Conservation (phyloP, 2,113 vertebrate genomes). For the Thermophis baileyi region DNA sequence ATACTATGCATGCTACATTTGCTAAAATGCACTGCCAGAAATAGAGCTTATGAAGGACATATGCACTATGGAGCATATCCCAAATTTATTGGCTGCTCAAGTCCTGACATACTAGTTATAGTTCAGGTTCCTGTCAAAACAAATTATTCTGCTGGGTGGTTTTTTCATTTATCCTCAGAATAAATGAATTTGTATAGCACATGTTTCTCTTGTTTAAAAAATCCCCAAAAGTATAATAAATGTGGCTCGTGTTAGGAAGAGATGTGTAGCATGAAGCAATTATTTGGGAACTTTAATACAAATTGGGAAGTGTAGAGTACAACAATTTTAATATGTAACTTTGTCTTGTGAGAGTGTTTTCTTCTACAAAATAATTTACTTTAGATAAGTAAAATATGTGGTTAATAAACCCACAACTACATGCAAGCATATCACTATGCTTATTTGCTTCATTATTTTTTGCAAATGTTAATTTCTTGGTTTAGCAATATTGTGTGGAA, state of each 20-base stretch:
- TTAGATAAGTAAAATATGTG: background rate
- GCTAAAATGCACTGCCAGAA: background rate
- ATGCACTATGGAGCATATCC: background rate
- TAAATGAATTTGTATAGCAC: background rate
- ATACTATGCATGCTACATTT: background rate
- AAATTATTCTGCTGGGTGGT: background rate
- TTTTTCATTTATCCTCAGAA: background rate
- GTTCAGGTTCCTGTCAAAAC: background rate
- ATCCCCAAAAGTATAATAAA: background rate
- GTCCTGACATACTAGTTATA: background rate
- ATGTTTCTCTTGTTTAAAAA: background rate
- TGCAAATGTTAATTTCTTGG: background rate
- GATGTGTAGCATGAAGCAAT: background rate
- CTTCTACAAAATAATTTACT: background rate
- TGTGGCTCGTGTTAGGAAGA: background rate
- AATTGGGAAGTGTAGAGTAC: background rate
- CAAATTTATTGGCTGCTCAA: background rate
- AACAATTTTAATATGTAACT: background rate
- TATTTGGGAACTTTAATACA: background rate
- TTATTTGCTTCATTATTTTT: background rate
- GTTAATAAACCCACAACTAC: background rate
- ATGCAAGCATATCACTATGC: background rate
- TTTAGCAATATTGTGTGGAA: background rate
- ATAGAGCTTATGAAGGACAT: background rate
- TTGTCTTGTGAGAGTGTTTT: background rate